Base-by-base conservation (phyloP, 2,797 vertebrate species). In the Scyliorhinus canicula region DNA sequence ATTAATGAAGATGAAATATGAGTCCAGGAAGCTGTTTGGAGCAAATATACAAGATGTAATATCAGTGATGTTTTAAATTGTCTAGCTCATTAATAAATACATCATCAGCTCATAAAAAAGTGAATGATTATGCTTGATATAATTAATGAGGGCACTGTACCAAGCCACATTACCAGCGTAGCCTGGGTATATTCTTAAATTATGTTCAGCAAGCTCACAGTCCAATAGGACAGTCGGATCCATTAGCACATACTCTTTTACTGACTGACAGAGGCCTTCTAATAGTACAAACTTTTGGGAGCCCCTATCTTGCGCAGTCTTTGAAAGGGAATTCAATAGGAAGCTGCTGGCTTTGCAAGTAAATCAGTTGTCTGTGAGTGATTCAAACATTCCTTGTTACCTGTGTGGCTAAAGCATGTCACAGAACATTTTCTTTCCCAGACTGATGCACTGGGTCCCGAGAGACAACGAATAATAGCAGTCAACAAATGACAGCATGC, bases 1-100 rank as follows among this genome's bases (percentile, higher is more conserved):
- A 69, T 94, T 74, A 52, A 94, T 94, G 93, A 94, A 94, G 65
- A 35, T 69, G 93, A 94, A 94, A 74, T 19, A 21, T 74, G 26
- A 94, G 67, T 65, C 12, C 44, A 52, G 44, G 93, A 69, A 71
- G 93, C 60, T 9, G 9, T 9, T n/a, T 40, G 31, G 67, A 71
- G n/a, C 52, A 94, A 94, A 74, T 52, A 44, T 82, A 52, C 63
- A 74, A 52, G 93, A 74, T 94, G 28, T 93, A 93, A 24, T 94
- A 47, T 74, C 28, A 31, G 67, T 74, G 44, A 94, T 94, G 31
- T 94, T 93, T 93, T 50, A 67, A 67, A n/a, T 55, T 44, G 31
- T 94, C 93, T 50, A n/a, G 28, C 47, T 52, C 93, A 55, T 94
- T 94, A 69, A 74, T 71, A 94, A 91, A 44, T 65, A 91, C 21